Percentiles rank a stretch among this genome's conserved stretches.
These are phyloP conservation scores for Chaetops frenatus DNA, from an alignment of 2,113 vertebrate species.

Conservation along the genomic window DNA sequence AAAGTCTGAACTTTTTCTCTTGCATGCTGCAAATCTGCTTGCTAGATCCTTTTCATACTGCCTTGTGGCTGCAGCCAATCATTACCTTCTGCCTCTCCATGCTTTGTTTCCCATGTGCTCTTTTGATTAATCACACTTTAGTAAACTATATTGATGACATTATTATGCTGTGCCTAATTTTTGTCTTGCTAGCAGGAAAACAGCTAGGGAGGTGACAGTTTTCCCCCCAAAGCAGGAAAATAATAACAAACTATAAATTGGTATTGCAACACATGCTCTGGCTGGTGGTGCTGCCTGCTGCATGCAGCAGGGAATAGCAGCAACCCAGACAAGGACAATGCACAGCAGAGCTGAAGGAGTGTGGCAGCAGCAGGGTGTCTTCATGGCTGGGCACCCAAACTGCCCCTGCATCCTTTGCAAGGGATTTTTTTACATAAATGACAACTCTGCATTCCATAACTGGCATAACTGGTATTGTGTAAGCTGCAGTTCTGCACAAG, in stretches of 20 bases:
- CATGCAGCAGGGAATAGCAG: neutral
- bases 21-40: neutral
- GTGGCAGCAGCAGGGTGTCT: neutral
- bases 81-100: slow-evolving; percentile 16
- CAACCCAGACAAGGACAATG: neutral
- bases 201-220: neutral
- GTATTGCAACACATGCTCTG: neutral
- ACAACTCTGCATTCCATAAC: neutral
- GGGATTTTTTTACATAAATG: neutral
- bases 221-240: neutral
- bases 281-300: neutral
- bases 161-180: neutral
- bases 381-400: neutral
- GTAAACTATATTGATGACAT: neutral
- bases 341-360: neutral
- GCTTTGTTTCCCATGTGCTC: neutral
- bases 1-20: slow-evolving; percentile 17
- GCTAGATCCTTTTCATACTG: neutral
- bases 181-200: neutral
- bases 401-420: neutral
- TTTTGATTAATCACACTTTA: neutral
- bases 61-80: neutral
- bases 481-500: neutral
- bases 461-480: neutral
- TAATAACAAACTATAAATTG: neutral